These are phyloP conservation scores for Biston stratarius DNA, from an alignment of 2,888 invertebrate genomes.

Conservation along the genomic window DNA sequence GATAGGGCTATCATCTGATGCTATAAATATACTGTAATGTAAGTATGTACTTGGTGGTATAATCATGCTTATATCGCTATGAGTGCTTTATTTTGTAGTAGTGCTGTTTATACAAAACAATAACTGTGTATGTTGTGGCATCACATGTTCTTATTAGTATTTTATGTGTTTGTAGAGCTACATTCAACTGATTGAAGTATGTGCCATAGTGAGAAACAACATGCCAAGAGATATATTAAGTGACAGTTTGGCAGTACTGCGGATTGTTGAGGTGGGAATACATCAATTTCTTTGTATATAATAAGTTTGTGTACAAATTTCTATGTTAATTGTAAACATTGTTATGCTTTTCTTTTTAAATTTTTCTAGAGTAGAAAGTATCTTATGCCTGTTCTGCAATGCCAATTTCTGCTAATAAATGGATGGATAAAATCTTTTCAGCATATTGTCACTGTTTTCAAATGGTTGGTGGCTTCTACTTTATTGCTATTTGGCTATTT, in stretches of 20 bases:
- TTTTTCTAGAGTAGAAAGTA: too few species aligned
- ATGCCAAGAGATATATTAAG: constrained; percentile 90
- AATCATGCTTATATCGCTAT: constrained; percentile 1
- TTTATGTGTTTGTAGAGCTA: constrained; percentile 12
- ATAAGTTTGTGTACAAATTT: neutral
- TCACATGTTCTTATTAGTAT: constrained; percentile 2
- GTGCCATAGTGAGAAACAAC: constrained; percentile 47
- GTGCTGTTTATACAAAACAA: neutral
- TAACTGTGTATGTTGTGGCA: neutral
- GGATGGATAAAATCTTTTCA: too few species aligned
- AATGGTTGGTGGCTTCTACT: too few species aligned
- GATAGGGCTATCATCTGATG: constrained; percentile 1
- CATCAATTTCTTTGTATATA: neutral
- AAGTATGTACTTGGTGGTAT: neutral
- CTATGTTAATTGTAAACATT: neutral
- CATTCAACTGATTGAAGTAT: constrained; percentile 33
- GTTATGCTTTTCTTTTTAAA: neutral
- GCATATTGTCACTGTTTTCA: too few species aligned
- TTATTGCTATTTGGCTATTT: too few species aligned
- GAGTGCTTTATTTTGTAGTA: neutral
- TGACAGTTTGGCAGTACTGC: constrained; percentile 88
- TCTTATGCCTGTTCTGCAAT: too few species aligned
- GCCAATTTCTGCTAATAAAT: too few species aligned
- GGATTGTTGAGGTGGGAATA: constrained; percentile 84
- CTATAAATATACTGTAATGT: neutral